Evolutionary conservation across 1,140 invertebrate genomes (phyloP).

Genomic region (Rhopalosiphum maidis): DNA sequence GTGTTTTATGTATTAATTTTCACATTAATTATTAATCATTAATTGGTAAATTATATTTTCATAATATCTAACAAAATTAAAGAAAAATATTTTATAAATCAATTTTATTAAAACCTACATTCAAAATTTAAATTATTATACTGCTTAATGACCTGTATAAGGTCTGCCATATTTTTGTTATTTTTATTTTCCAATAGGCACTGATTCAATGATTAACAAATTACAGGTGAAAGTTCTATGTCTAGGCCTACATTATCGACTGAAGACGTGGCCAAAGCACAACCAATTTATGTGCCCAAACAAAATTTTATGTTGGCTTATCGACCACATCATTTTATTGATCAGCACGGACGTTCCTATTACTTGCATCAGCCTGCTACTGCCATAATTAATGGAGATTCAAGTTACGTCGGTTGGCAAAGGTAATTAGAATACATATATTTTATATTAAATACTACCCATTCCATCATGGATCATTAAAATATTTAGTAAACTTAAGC

Average conservation of each 20-base stretch:
- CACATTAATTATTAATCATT: neutral
- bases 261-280: conserved; percentile 72
- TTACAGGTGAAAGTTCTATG: conserved; percentile 56
- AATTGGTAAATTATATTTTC: neutral
- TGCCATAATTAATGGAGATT: conserved; percentile 59
- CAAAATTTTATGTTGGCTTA: conserved; percentile 69
- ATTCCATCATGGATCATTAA: neutral
- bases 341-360: conserved; percentile 71
- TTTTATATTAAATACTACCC: neutral
- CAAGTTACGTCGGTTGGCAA: conserved; percentile 61
- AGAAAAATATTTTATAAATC: neutral
- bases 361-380: conserved; percentile 66
- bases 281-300: conserved; percentile 65
- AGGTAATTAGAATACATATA: conserved; percentile 58
- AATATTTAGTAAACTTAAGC: neutral
- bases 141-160: too few species aligned
- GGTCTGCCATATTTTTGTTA: too few species aligned
- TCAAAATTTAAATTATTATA: neutral
- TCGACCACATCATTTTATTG: conserved; percentile 70
- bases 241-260: conserved; percentile 71
- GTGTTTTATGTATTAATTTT: neutral
- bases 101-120: neutral
- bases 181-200: neutral
- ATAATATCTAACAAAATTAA: neutral
- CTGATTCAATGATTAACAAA: neutral